These are phyloP conservation scores for Mesochorus sp. DNA, from an alignment of 2,888 invertebrate genomes.

Conservation along the genomic window DNA sequence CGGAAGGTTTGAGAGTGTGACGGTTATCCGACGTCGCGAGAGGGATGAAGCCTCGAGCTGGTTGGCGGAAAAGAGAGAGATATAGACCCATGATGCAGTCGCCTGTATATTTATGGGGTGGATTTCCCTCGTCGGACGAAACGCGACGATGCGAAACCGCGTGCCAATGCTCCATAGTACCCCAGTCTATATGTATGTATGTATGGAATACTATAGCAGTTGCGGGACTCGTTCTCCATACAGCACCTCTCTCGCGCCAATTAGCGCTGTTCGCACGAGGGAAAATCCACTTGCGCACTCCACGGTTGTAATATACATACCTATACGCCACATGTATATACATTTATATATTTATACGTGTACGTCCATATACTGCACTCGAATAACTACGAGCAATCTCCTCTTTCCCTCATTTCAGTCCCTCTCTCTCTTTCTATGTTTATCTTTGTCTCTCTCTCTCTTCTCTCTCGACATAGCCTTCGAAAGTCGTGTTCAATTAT, in stretches of 20 bases:
- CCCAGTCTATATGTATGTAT: conserved; percentile 48
- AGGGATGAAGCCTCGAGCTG: conserved; percentile 58
- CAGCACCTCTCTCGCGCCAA: conserved; percentile 61
- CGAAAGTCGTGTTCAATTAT: conserved; percentile 61
- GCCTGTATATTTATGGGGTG: conserved; percentile 62
- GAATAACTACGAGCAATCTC: conserved; percentile 57
- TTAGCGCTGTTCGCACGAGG: conserved; percentile 61
- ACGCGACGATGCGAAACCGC: conserved; percentile 60
- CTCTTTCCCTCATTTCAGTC: conserved; percentile 52
- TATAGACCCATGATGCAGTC: conserved; percentile 55
- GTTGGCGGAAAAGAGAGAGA: conserved; percentile 4
- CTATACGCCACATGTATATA: not conserved
- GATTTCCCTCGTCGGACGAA: conserved; percentile 59
- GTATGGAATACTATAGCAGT: conserved; percentile 55
- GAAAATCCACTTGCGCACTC: conserved; percentile 62
- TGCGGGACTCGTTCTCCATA: conserved; percentile 49
- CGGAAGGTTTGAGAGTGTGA: conserved; percentile 61
- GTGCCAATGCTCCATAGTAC: conserved; percentile 42
- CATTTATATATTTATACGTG: conserved; percentile 10
- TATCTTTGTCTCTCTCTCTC: conserved; percentile 15
- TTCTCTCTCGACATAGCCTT: conserved; percentile 44
- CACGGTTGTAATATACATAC: conserved; percentile 29
- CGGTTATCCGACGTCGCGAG: conserved; percentile 72
- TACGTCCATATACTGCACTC: conserved; percentile 43
- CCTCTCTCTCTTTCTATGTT: conserved; percentile 25